A percentile compares a stretch with the other conserved stretches of the same genome.
phyloP scores from a whole-genome alignment of 2,888 invertebrate species.

The Eupithecia dodoneata region DNA sequence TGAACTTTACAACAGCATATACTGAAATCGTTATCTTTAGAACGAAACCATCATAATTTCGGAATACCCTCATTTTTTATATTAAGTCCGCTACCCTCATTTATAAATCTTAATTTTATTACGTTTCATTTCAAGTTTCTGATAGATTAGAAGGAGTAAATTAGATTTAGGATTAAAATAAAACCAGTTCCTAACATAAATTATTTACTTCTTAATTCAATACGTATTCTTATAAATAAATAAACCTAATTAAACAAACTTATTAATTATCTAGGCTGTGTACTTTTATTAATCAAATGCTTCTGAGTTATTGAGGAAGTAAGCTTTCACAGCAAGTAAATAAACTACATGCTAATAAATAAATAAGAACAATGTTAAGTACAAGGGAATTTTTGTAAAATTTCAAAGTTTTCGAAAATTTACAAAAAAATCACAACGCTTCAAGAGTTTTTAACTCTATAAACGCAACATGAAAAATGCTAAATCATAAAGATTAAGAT shows the following conservation, averaged over 20 bases:
- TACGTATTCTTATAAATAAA: slow-evolving; percentile 69
- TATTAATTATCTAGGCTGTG: slow-evolving; percentile 74
- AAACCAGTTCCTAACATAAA: slow-evolving; percentile 57
- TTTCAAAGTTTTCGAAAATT: slow-evolving; percentile 31
- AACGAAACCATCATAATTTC: not conserved
- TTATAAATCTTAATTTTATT: not conserved
- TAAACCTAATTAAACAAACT: slow-evolving; percentile 58
- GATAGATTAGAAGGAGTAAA: not conserved
- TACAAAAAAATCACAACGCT: slow-evolving; percentile 24
- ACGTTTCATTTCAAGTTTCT: slow-evolving; percentile 13
- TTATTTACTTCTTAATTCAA: slow-evolving; percentile 68
- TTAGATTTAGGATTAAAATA: slow-evolving; percentile 22
- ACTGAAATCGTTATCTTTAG: not conserved
- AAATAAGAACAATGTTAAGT: slow-evolving; percentile 27
- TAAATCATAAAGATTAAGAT: not conserved
- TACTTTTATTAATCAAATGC: slow-evolving; percentile 85
- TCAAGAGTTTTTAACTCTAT: not conserved
- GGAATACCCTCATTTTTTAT: slow-evolving; percentile 46
- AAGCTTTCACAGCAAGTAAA: slow-evolving; percentile 56
- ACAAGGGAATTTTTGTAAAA: slow-evolving; percentile 41
- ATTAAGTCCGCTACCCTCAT: not conserved
- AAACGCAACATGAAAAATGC: not conserved
- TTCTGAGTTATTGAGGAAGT: slow-evolving; percentile 71
- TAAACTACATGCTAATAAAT: slow-evolving; percentile 41
- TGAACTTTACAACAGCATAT: slow-evolving; percentile 49